Conservation (phyloP, 2,113 vertebrate species). For the Arizona elegans region DNA sequence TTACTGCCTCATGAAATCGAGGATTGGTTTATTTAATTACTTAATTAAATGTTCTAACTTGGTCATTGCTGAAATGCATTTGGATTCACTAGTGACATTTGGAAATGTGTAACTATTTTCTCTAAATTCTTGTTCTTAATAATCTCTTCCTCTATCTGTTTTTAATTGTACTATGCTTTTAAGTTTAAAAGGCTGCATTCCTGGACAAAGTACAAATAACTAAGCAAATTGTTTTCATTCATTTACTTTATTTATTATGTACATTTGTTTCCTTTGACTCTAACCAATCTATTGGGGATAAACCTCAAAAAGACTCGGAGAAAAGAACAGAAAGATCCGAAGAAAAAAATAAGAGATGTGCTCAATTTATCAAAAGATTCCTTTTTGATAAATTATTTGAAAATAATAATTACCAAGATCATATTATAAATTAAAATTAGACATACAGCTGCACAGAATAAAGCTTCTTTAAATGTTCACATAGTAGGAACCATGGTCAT, state of each 20-base stretch:
- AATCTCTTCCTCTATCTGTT: conserved; percentile 30
- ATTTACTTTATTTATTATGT: conserved; percentile 20
- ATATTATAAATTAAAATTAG: neutral
- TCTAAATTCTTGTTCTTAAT: conserved; percentile 47
- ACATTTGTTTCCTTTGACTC: neutral
- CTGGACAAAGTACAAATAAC: conserved; percentile 44
- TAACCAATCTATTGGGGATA: neutral
- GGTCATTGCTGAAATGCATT: conserved; percentile 63
- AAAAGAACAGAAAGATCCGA: neutral
- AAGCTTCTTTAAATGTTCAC: neutral
- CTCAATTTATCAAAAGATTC: neutral
- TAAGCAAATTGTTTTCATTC: conserved; percentile 22
- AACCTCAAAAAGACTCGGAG: neutral
- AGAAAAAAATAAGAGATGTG: neutral
- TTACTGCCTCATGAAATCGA: conserved; percentile 67
- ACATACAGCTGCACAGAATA: neutral
- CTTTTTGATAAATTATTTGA: neutral
- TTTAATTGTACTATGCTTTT: conserved; percentile 16
- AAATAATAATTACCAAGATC: neutral
- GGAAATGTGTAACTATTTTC: conserved; percentile 39
- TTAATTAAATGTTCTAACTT: conserved; percentile 68
- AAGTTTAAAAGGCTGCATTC: conserved; percentile 39
- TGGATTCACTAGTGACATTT: conserved; percentile 41
- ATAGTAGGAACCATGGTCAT: too few species aligned
- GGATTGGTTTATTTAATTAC: conserved; percentile 66